Evolutionary conservation across 2,797 vertebrate species (phyloP).

Genomic region (Otolemur crassicaudatus): DNA sequence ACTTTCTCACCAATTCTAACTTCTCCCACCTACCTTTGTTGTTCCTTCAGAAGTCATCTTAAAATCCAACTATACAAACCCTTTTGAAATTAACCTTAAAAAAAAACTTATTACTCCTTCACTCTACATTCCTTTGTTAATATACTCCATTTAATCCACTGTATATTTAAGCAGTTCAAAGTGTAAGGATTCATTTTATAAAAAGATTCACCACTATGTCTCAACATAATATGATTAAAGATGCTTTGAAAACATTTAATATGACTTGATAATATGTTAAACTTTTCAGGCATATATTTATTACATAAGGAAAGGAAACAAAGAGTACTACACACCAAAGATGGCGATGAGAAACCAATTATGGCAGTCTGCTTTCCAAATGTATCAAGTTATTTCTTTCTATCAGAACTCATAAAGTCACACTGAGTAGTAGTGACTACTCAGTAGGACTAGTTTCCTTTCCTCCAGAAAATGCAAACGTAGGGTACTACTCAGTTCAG

Average conservation of each 20-base stretch:
- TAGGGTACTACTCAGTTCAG: neutral
- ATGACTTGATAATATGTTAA: neutral
- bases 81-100: neutral
- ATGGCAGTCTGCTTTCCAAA: conserved; percentile 1
- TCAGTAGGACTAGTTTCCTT: conserved; percentile 1
- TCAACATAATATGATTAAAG: conserved; percentile 11
- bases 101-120: neutral
- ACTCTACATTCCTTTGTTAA: neutral
- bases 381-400: conserved; percentile 35
- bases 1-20: conserved; percentile 29
- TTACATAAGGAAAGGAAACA: conserved; percentile 16
- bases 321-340: conserved; percentile 24
- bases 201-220: neutral
- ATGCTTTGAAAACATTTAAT: conserved; percentile 55
- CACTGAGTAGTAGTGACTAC: neutral
- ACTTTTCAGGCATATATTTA: conserved; percentile 1
- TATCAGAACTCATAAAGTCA: conserved; percentile 18
- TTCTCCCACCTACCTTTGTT: conserved; percentile 52
- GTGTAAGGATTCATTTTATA: conserved; percentile 13
- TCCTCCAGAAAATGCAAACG: conserved; percentile 52
- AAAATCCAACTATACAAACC: conserved; percentile 28
- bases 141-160: conserved; percentile 10
- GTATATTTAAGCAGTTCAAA: conserved; percentile 31
- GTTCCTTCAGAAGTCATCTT: conserved; percentile 55
- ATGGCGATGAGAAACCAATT: neutral